Conservation (phyloP, 2,797 vertebrate species). For the Sebastes flavidus region DNA sequence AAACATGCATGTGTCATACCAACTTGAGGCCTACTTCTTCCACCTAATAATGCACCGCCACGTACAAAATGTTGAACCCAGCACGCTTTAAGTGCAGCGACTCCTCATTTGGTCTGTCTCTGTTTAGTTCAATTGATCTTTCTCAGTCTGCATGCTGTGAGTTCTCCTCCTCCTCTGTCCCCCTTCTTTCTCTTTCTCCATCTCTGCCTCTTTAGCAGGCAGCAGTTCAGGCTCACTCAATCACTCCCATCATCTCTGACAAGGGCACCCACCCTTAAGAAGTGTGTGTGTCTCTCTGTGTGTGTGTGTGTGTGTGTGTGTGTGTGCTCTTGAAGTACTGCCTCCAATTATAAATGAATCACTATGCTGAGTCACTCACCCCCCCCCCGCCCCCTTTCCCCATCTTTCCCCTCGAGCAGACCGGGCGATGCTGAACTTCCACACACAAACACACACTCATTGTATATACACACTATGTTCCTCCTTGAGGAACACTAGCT, state of each 20-base stretch:
- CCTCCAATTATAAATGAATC: constrained; percentile 72
- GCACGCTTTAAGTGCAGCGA: not conserved
- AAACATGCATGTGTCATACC: not conserved
- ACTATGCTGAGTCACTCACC: constrained; percentile 68
- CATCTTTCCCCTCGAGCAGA: constrained; percentile 35
- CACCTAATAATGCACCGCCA: not conserved
- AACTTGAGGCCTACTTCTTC: not conserved
- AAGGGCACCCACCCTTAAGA: constrained; percentile 49
- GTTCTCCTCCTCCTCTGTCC: constrained; percentile 18
- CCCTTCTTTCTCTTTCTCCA: not conserved
- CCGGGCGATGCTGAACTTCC: constrained; percentile 17
- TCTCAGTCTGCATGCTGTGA: constrained; percentile 6
- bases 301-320: not conserved
- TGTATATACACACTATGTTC: constrained; percentile 42
- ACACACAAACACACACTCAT: constrained; percentile 6
- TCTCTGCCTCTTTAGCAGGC: constrained; percentile 33
- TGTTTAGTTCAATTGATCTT: constrained; percentile 13
- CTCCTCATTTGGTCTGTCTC: constrained; percentile 14
- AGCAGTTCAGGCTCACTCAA: constrained; percentile 46
- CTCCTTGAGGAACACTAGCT: constrained; percentile 29
- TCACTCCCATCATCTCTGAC: constrained; percentile 56
- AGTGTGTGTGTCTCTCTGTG: constrained; percentile 5
- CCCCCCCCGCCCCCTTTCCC: not conserved
- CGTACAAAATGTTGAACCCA: not conserved
- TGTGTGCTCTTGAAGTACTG: not conserved